phyloP scores from a whole-genome alignment of 1,140 invertebrate species.

The Aradophagus sp. region DNA sequence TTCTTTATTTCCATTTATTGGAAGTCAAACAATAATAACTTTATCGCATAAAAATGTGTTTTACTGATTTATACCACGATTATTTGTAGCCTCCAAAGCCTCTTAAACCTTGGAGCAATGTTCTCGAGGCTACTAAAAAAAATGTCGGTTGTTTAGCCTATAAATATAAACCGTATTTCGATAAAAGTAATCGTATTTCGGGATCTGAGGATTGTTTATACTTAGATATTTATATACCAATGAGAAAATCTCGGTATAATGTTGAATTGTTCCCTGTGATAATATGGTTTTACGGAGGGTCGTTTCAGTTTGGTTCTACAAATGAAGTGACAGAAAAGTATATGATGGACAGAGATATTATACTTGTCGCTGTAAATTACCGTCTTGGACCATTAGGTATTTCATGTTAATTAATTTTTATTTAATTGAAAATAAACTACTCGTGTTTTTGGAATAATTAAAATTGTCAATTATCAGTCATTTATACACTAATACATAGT shows the following conservation, averaged over 20 bases:
- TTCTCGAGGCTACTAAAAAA: background rate
- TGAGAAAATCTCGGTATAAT: slow-evolving; percentile 13
- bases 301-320: slow-evolving; percentile 70
- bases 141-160: background rate
- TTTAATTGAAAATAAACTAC: no score
- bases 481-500: no score
- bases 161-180: background rate
- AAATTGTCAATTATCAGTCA: no score
- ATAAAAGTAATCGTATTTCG: slow-evolving; percentile 40
- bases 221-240: slow-evolving; percentile 77
- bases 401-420: background rate
- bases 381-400: slow-evolving; percentile 77
- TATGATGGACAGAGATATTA: slow-evolving; percentile 77
- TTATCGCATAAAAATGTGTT: slow-evolving; percentile 11
- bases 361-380: slow-evolving; percentile 81
- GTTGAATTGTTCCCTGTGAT: slow-evolving; percentile 56
- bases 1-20: slow-evolving; percentile 1
- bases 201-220: slow-evolving; percentile 78
- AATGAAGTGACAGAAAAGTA: slow-evolving; percentile 74
- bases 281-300: slow-evolving; percentile 65
- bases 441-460: no score
- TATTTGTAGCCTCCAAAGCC: slow-evolving; percentile 3
- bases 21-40: slow-evolving; percentile 21
- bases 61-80: background rate
- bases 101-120: background rate